These are phyloP conservation scores for Neodon shergylaensis DNA, from an alignment of 2,113 vertebrate species.

Conservation along the genomic window DNA sequence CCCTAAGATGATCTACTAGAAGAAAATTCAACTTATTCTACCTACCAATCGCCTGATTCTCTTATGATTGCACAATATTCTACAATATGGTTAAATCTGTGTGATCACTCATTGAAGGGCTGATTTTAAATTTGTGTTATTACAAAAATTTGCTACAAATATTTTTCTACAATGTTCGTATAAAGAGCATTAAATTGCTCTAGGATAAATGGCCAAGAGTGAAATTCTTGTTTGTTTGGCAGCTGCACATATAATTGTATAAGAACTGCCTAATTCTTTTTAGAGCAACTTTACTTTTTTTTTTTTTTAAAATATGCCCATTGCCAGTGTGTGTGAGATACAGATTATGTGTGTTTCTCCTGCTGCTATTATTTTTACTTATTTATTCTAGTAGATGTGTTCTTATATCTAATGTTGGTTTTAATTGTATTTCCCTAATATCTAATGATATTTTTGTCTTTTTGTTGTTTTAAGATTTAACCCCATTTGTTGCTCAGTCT, in stretches of 20 bases:
- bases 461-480: neutral
- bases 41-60: neutral
- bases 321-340: neutral
- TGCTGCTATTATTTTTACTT: constrained; percentile 45
- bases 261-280: neutral
- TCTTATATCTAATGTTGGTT: neutral
- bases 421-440: constrained; percentile 36
- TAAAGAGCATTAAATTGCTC: constrained; percentile 23
- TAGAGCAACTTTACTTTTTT: neutral
- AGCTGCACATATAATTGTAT: neutral
- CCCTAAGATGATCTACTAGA: neutral
- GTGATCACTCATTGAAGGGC: neutral
- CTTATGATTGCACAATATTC: neutral
- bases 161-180: neutral
- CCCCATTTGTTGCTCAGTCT: neutral
- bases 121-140: constrained; percentile 5
- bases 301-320: neutral
- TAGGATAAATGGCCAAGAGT: neutral
- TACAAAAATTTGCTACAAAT: constrained; percentile 1
- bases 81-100: neutral
- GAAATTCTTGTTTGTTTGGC: neutral
- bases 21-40: neutral
- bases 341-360: neutral
- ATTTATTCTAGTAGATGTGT: neutral
- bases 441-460: neutral